A percentile compares a stretch with the other conserved stretches of the same genome.
phyloP scores from a whole-genome alignment of 2,797 vertebrate genomes.

The Poeciliopsis presidionis region DNA sequence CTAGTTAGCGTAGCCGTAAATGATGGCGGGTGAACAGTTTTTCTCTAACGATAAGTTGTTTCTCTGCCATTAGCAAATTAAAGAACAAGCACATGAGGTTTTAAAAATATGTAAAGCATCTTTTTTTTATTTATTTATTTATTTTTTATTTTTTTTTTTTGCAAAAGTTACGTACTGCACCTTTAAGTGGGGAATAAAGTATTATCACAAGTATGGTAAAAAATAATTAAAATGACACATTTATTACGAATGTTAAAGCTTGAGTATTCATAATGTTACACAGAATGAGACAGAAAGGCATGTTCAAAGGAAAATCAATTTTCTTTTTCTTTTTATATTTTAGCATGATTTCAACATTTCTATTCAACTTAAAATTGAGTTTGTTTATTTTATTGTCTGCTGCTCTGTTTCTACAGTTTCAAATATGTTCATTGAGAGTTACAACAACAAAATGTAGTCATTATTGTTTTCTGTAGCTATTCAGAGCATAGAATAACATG shows the following conservation, averaged over 20 bases:
- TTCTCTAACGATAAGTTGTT: too few relatives aligned
- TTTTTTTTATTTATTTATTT: too few relatives aligned
- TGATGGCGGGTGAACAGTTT: too few relatives aligned
- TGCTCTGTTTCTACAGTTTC: neutral
- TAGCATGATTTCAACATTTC: neutral
- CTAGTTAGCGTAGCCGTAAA: too few relatives aligned
- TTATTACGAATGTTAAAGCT: neutral
- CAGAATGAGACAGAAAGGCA: neutral
- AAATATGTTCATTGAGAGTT: neutral
- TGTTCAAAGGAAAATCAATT: neutral
- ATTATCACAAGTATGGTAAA: neutral
- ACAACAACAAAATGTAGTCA: neutral
- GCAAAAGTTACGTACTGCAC: too few relatives aligned
- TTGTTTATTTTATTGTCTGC: neutral
- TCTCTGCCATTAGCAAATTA: too few relatives aligned
- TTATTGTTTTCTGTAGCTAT: neutral
- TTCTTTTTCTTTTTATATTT: neutral
- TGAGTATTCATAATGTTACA: neutral
- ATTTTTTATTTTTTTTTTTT: too few relatives aligned
- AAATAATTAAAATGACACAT: neutral
- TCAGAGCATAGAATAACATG: neutral
- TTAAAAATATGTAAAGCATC: too few relatives aligned
- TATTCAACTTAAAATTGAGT: neutral
- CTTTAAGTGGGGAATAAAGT: neutral
- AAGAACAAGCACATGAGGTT: too few relatives aligned